Conservation (phyloP, 1,140 invertebrate genomes). For the Coptotermes formosanus region DNA sequence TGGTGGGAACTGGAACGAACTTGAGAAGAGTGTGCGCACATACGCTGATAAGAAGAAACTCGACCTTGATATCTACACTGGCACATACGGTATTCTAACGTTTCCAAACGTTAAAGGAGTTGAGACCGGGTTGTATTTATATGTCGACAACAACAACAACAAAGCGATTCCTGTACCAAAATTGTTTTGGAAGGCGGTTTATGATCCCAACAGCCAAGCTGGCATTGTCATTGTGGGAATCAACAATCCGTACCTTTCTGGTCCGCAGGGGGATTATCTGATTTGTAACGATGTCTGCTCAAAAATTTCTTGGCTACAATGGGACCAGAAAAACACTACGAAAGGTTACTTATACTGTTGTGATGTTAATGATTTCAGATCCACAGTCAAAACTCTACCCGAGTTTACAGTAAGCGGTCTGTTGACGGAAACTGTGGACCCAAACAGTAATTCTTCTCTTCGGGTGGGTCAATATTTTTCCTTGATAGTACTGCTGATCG, state of each 20-base stretch:
- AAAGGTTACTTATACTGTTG: slow-evolving; percentile 66
- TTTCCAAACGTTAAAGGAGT: slow-evolving; percentile 41
- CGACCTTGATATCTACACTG: slow-evolving; percentile 40
- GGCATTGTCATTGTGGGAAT: slow-evolving; percentile 61
- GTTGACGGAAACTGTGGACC: slow-evolving; percentile 38
- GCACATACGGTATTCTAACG: slow-evolving; percentile 42
- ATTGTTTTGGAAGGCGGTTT: slow-evolving; percentile 62
- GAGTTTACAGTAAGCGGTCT: slow-evolving; percentile 47
- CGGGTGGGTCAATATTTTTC: too few relatives aligned
- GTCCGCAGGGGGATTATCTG: neutral
- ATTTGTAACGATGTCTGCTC: slow-evolving; percentile 48
- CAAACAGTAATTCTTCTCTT: neutral
- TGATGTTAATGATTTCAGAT: slow-evolving; percentile 58
- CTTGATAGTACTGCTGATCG: too few relatives aligned
- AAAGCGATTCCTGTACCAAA: slow-evolving; percentile 53
- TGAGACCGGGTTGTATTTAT: slow-evolving; percentile 51
- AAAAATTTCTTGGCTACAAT: slow-evolving; percentile 54
- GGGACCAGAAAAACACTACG: slow-evolving; percentile 53
- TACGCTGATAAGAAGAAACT: neutral
- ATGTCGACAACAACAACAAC: slow-evolving; percentile 47
- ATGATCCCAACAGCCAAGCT: slow-evolving; percentile 50
- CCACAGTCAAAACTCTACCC: slow-evolving; percentile 52
- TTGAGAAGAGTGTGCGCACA: slow-evolving; percentile 35
- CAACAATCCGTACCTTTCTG: slow-evolving; percentile 59
- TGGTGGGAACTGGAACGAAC: slow-evolving; percentile 50